These are phyloP conservation scores for Etia nguti DNA, from an alignment of 2,113 vertebrate genomes.

Conservation along the genomic window DNA sequence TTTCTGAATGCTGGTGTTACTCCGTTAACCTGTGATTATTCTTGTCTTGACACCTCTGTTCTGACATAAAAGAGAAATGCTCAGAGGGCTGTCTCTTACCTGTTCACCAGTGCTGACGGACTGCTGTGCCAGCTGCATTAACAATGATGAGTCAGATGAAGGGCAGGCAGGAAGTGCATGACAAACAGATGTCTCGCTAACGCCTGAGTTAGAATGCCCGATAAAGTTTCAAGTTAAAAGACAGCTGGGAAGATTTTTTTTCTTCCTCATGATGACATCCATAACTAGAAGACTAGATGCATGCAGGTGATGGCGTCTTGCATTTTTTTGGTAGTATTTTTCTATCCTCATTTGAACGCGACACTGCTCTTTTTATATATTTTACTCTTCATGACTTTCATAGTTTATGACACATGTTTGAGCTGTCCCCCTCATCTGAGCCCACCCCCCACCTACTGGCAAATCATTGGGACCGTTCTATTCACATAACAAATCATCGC, in stretches of 20 bases:
- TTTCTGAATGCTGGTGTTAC: neutral
- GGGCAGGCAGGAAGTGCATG: neutral
- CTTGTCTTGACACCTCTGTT: neutral
- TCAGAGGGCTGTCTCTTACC: neutral
- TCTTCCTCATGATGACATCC: neutral
- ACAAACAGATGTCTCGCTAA: slow-evolving; percentile 3
- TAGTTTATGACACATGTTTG: neutral
- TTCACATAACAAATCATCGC: neutral
- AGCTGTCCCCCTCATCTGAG: neutral
- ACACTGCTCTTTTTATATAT: neutral
- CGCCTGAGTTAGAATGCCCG: neutral
- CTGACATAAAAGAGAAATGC: neutral
- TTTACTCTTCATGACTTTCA: neutral
- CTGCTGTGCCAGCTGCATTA: neutral
- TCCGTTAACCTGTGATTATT: neutral
- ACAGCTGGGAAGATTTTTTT: neutral
- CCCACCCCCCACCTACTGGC: neutral
- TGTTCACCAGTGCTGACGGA: neutral
- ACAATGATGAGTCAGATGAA: slow-evolving; percentile 6
- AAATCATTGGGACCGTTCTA: neutral
- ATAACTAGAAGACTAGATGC: neutral
- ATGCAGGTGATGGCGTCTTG: neutral
- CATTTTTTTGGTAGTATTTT: neutral
- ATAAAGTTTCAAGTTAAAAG: neutral
- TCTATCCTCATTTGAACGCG: fast-evolving